These are phyloP conservation scores for Tamias sibiricus DNA, from an alignment of 2,113 vertebrate species.

Conservation along the genomic window DNA sequence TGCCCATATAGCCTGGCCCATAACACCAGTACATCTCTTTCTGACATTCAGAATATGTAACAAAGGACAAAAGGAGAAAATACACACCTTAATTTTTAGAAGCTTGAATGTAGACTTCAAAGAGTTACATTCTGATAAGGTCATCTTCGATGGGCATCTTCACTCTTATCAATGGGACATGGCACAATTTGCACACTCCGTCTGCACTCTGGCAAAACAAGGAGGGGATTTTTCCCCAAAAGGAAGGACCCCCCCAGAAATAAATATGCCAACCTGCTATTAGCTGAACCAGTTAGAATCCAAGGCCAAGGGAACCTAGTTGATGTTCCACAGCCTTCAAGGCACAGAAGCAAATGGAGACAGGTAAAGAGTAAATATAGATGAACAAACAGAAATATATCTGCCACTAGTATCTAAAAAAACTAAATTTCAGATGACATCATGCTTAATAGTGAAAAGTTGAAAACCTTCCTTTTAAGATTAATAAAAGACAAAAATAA, in stretches of 20 bases:
- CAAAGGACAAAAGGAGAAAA: not conserved
- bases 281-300: not conserved
- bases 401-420: not conserved
- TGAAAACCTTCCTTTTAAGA: not conserved
- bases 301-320: not conserved
- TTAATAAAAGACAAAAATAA: not conserved
- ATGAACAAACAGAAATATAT: not conserved
- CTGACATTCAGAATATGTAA: not conserved
- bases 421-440: not conserved
- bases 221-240: not conserved
- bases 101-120: not conserved
- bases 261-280: not conserved
- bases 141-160: not conserved
- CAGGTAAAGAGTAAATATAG: not conserved
- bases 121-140: not conserved
- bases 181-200: not conserved
- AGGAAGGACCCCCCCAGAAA: not conserved
- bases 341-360: not conserved
- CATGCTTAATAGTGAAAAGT: not conserved
- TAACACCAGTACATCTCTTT: not conserved
- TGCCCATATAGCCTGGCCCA: too few species aligned
- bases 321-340: not conserved
- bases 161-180: not conserved
- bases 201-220: not conserved
- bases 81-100: not conserved